Conservation (phyloP, 2,113 vertebrate genomes). For the Rousettus leschenaultii region DNA sequence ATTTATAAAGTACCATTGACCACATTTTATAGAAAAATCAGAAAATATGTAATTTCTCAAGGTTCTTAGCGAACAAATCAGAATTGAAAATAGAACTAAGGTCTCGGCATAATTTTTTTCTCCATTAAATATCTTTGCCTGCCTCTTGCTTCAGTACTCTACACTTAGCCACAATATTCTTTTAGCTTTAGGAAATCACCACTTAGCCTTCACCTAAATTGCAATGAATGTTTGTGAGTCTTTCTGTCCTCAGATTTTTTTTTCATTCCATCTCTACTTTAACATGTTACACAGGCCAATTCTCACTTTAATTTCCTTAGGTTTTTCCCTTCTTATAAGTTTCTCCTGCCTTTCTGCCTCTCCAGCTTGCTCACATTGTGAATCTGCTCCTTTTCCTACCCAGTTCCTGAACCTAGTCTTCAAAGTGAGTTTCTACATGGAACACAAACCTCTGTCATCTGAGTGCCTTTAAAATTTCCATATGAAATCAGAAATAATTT, state of each 20-base stretch:
- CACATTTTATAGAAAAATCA: neutral
- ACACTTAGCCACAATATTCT: neutral
- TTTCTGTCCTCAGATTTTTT: neutral
- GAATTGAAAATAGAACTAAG: neutral
- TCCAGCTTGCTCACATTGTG: neutral
- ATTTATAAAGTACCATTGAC: neutral
- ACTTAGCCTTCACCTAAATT: neutral
- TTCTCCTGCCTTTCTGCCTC: neutral
- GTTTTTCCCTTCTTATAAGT: neutral
- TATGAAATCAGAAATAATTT: slow-evolving; percentile 62
- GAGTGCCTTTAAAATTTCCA: slow-evolving; percentile 58
- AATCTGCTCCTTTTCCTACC: neutral
- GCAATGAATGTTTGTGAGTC: neutral
- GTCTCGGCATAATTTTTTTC: neutral
- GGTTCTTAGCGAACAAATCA: neutral
- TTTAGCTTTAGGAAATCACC: neutral
- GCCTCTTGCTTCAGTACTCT: neutral
- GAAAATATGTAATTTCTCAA: neutral
- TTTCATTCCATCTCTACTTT: neutral
- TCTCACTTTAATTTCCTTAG: neutral
- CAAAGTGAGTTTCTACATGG: slow-evolving; percentile 44
- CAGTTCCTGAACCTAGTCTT: slow-evolving; percentile 11
- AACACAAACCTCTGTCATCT: slow-evolving; percentile 52
- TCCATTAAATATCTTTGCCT: neutral
- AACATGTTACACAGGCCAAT: neutral